A percentile compares a stretch with the other conserved stretches of the same genome.
Evolutionary conservation across 2,888 invertebrate species (phyloP).

Genomic region (Thera britannica): DNA sequence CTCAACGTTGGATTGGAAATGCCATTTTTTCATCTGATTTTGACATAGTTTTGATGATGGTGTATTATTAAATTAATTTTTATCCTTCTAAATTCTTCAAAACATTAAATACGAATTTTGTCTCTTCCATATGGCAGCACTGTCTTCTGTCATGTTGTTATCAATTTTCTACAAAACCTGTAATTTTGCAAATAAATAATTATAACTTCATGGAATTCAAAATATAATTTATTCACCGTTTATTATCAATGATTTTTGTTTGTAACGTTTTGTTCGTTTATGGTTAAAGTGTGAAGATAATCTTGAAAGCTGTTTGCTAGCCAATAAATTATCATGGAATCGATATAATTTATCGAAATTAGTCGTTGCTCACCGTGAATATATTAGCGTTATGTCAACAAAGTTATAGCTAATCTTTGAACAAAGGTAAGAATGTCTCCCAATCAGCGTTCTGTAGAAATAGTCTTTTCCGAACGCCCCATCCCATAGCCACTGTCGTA

Average conservation of each 20-base stretch:
- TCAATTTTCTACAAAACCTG: constrained; percentile 44
- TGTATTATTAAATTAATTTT: too few relatives aligned
- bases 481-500: constrained; percentile 4
- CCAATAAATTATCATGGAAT: constrained; percentile 62
- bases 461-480: constrained; percentile 7
- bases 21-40: too few relatives aligned
- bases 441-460: constrained; percentile 28
- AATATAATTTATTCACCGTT: not conserved
- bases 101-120: too few relatives aligned
- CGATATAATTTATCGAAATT: constrained; percentile 71
- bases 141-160: constrained; percentile 66
- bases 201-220: not conserved
- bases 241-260: not conserved
- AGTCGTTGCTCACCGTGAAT: constrained; percentile 67
- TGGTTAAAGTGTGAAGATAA: constrained; percentile 1
- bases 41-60: too few relatives aligned
- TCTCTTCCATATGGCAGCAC: too few relatives aligned
- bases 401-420: constrained; percentile 69
- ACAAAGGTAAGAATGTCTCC: constrained; percentile 58
- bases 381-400: constrained; percentile 71
- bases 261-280: not conserved
- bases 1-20: too few relatives aligned
- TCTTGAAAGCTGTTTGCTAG: constrained; percentile 10
- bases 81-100: too few relatives aligned
- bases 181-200: constrained; percentile 40